phyloP scores from a whole-genome alignment of 2,888 invertebrate species.

The Pheosia tremula region DNA sequence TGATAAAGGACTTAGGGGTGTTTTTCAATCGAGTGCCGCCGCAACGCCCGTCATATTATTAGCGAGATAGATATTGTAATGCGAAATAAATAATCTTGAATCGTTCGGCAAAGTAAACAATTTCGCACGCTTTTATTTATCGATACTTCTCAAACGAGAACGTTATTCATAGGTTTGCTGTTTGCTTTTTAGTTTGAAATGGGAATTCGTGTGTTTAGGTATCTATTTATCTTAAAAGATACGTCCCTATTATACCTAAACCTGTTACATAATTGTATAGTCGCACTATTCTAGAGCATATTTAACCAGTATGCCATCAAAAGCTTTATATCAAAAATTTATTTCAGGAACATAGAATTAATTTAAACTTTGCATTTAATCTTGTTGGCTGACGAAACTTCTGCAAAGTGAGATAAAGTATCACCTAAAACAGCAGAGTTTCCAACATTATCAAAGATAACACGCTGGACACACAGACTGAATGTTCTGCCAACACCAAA shows the following conservation, averaged over 20 bases:
- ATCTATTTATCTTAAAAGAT: background rate
- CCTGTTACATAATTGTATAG: background rate
- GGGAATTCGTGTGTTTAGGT: background rate
- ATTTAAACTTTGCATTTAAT: conserved; percentile 82
- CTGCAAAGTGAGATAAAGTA: conserved; percentile 75
- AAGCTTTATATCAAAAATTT: conserved; percentile 65
- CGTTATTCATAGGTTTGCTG: conserved; percentile 1
- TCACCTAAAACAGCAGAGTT: conserved; percentile 71
- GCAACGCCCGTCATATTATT: conserved; percentile 53
- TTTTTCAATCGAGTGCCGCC: conserved; percentile 62
- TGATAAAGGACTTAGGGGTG: conserved; percentile 71
- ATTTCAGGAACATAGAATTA: conserved; percentile 70
- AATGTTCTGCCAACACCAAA: conserved; percentile 23
- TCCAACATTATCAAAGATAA: conserved; percentile 64
- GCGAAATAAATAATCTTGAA: conserved; percentile 38
- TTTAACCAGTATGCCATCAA: conserved; percentile 41
- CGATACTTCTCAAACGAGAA: background rate
- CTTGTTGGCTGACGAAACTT: conserved; percentile 77
- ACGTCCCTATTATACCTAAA: background rate
- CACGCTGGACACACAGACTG: conserved; percentile 43
- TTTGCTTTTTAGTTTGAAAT: background rate
- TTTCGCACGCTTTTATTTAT: conserved; percentile 13
- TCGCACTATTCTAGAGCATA: conserved; percentile 3
- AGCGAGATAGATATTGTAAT: conserved; percentile 47
- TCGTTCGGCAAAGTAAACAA: conserved; percentile 37